A percentile compares a stretch with the other conserved stretches of the same genome.
Evolutionary conservation across 2,888 invertebrate species (phyloP).

Genomic region (Linnaemya tessellans): DNA sequence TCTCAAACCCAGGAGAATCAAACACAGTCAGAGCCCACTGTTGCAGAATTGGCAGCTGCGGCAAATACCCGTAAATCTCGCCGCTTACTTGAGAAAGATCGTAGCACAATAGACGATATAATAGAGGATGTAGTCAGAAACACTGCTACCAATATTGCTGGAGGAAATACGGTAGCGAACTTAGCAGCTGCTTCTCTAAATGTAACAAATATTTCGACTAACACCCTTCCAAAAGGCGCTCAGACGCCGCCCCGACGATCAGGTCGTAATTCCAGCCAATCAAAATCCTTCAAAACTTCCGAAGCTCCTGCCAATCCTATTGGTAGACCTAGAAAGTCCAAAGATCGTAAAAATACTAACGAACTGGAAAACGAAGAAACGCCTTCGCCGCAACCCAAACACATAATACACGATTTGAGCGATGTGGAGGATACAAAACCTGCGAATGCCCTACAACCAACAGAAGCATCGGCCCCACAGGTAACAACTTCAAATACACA

Average conservation of each 20-base stretch:
- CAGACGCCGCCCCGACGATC: constrained; percentile 83
- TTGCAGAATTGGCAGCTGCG: constrained; percentile 48
- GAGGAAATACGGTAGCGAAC: constrained; percentile 15
- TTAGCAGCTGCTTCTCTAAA: not conserved
- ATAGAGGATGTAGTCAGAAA: constrained; percentile 95
- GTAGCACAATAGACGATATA: constrained; percentile 92
- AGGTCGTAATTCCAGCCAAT: constrained; percentile 82
- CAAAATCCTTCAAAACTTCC: constrained; percentile 73
- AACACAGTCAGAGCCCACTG: constrained; percentile 24
- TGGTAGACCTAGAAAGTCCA: constrained; percentile 86
- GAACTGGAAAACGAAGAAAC: constrained; percentile 81
- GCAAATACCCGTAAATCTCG: constrained; percentile 91
- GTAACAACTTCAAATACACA: constrained; percentile 19
- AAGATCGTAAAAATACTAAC: constrained; percentile 87
- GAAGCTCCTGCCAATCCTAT: constrained; percentile 75
- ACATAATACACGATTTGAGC: constrained; percentile 65
- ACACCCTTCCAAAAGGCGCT: constrained; percentile 78
- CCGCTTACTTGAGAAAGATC: constrained; percentile 90
- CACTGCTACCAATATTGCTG: constrained; percentile 81
- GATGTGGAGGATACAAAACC: constrained; percentile 76
- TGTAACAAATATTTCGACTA: constrained; percentile 24
- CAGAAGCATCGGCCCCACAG: not conserved
- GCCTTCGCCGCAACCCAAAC: constrained; percentile 66
- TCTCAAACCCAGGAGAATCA: constrained; percentile 60
- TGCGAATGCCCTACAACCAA: constrained; percentile 63